phyloP scores from a whole-genome alignment of 2,888 invertebrate species.

The Microplitis manilae region DNA sequence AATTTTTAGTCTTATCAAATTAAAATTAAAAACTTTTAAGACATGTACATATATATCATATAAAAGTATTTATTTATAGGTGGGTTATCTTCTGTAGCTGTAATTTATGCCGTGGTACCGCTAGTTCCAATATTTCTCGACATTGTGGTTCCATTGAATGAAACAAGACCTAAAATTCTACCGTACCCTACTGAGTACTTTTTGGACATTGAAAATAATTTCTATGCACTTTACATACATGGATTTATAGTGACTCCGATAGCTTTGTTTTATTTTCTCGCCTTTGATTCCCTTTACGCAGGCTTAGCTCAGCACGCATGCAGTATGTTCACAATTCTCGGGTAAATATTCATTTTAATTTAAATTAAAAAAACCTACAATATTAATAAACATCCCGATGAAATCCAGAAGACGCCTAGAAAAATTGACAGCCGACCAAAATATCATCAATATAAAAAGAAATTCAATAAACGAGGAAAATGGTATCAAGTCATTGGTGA shows the following conservation, averaged over 20 bases:
- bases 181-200: conserved; percentile 31
- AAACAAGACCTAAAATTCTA: conserved; percentile 16
- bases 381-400: not conserved
- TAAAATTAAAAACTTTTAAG: too few relatives aligned
- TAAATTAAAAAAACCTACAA: not conserved
- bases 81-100: not conserved
- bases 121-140: not conserved
- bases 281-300: not conserved
- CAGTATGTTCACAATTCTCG: conserved; percentile 31
- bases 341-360: conserved; percentile 5
- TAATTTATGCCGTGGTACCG: not conserved
- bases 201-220: conserved; percentile 30
- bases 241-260: conserved; percentile 7
- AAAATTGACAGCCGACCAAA: not conserved
- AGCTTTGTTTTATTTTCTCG: not conserved
- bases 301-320: conserved; percentile 29
- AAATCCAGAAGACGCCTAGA: conserved; percentile 12
- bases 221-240: conserved; percentile 18
- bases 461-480: not conserved
- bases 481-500: not conserved
- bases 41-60: too few relatives aligned
- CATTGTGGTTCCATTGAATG: conserved; percentile 6
- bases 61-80: not conserved
- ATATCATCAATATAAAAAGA: too few relatives aligned
- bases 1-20: too few relatives aligned